Evolutionary conservation across 2,797 vertebrate species (phyloP).

Genomic region (Sebastes dallii): DNA sequence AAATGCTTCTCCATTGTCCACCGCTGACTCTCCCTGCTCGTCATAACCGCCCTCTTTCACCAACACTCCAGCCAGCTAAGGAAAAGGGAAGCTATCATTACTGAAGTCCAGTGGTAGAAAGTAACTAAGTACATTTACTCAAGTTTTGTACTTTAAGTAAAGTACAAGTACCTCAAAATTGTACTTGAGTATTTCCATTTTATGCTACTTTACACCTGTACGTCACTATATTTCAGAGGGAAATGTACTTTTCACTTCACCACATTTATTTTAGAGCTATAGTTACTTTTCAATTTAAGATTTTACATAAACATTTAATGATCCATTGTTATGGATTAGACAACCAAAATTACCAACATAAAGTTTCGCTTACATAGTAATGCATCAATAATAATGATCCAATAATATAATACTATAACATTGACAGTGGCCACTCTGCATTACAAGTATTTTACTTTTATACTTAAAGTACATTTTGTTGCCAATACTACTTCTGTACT

Average conservation of each 20-base stretch:
- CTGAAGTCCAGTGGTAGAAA: background rate
- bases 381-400: no score
- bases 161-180: background rate
- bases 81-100: background rate
- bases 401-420: no score
- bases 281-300: no score
- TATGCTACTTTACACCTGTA: no score
- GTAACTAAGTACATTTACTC: background rate
- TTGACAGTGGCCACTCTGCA: no score
- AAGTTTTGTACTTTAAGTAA: background rate
- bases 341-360: background rate
- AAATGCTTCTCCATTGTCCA: constrained; percentile 61
- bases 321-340: background rate
- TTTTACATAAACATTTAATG: no score
- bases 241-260: no score
- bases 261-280: no score
- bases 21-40: constrained; percentile 37
- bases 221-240: no score
- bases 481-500: background rate
- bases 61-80: constrained; percentile 57
- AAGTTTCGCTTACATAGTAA: background rate
- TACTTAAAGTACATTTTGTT: background rate
- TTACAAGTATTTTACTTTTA: background rate
- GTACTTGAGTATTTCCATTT: background rate
- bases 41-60: constrained; percentile 32